Evolutionary conservation across 1,140 invertebrate species (phyloP).

Genomic region (Coenobita brevimanus): DNA sequence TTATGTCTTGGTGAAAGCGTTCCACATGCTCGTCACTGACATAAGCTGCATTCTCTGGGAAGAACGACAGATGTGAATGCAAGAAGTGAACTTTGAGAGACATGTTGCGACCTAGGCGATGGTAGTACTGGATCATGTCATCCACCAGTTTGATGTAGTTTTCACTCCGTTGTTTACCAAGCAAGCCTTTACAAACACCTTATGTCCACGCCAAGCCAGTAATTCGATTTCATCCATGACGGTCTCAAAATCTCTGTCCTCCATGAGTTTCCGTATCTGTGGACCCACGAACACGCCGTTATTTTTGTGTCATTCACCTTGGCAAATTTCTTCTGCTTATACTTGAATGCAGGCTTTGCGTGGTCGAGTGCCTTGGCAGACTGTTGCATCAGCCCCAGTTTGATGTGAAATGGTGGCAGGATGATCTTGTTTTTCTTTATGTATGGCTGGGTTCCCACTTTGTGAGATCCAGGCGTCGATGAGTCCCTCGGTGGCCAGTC

Average conservation of each 20-base stretch:
- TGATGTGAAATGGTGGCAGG: conserved; percentile 72
- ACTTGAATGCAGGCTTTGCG: too few relatives aligned
- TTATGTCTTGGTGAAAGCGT: conserved; percentile 70
- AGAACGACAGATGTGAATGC: conserved; percentile 59
- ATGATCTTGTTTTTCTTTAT: not conserved
- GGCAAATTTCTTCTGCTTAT: conserved; percentile 66
- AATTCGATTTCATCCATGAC: conserved; percentile 29
- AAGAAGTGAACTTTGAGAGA: conserved; percentile 52
- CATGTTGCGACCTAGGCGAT: conserved; percentile 66
- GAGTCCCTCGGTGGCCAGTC: not conserved
- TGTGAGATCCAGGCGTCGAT: not conserved
- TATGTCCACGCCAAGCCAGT: conserved; percentile 53
- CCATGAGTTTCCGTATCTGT: conserved; percentile 49
- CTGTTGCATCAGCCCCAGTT: conserved; percentile 72
- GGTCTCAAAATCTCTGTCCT: conserved; percentile 36
- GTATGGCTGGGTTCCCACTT: not conserved
- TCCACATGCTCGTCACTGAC: conserved; percentile 70
- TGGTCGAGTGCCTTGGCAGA: conserved; percentile 73
- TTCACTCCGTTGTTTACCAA: conserved; percentile 37
- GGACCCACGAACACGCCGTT: conserved; percentile 71
- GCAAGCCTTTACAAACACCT: conserved; percentile 8
- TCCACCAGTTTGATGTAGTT: conserved; percentile 35
- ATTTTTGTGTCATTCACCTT: conserved; percentile 70
- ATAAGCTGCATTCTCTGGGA: too few relatives aligned
- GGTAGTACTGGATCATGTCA: conserved; percentile 35